Conservation (phyloP, 2,888 invertebrate genomes). For the Choreutis nemorana region DNA sequence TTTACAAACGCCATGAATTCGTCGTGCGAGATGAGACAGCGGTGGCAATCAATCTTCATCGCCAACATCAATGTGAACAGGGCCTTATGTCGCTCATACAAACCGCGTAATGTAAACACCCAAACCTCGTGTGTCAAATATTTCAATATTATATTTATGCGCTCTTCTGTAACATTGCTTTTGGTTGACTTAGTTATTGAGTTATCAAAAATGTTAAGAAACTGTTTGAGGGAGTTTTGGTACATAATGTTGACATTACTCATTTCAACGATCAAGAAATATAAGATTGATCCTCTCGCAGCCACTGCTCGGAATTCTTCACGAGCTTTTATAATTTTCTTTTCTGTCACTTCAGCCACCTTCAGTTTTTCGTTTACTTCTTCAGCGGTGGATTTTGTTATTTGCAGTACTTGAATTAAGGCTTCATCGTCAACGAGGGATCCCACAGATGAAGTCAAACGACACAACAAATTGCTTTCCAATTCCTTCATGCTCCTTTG, state of each 20-base stretch:
- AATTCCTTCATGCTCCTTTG: conserved; percentile 95
- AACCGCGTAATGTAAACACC: conserved; percentile 89
- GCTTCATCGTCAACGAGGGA: conserved; percentile 96
- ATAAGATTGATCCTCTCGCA: conserved; percentile 91
- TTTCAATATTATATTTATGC: conserved; percentile 87
- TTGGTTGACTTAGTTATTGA: conserved; percentile 92
- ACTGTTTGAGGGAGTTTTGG: conserved; percentile 94
- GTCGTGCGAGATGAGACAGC: conserved; percentile 81
- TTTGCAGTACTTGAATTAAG: conserved; percentile 86
- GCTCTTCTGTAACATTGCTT: conserved; percentile 82
- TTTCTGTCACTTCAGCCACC: conserved; percentile 92
- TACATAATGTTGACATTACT: conserved; percentile 97
- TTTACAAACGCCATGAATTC: conserved; percentile 97
- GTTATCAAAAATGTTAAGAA: conserved; percentile 90
- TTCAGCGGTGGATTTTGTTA: conserved; percentile 88
- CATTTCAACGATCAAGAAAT: conserved; percentile 97
- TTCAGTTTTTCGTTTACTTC: conserved; percentile 94
- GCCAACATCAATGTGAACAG: conserved; percentile 93
- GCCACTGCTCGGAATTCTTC: conserved; percentile 97
- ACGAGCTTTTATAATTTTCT: conserved; percentile 90
- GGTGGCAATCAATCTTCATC: conserved; percentile 92
- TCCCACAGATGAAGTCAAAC: conserved; percentile 93
- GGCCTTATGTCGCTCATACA: conserved; percentile 93
- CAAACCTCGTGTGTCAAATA: conserved; percentile 93
- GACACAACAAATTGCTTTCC: conserved; percentile 88